Percentiles rank a stretch among this genome's conserved stretches.
phyloP scores from a whole-genome alignment of 2,113 vertebrate species.

The Pseudorasbora parva region DNA sequence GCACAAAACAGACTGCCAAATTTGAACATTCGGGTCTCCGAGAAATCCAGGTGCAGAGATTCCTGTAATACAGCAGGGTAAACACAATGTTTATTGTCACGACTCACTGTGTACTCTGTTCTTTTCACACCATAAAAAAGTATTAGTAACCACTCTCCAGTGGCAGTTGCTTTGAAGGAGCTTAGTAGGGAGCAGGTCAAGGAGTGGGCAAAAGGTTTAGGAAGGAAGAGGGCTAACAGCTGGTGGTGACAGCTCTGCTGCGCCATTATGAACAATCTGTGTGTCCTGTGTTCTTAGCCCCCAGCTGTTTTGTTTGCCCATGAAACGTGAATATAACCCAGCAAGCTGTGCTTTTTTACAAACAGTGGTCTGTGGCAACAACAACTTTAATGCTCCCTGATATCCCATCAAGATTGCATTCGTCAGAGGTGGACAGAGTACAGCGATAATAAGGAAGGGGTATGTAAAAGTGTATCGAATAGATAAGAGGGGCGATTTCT shows the following conservation, averaged over 20 bases:
- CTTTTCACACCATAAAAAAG: conserved; percentile 1
- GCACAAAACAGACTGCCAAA: neutral
- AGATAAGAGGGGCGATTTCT: conserved; percentile 3
- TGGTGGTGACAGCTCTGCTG: conserved; percentile 38
- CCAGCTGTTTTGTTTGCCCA: neutral
- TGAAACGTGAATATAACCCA: neutral
- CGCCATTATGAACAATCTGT: conserved; percentile 10
- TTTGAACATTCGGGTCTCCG: neutral
- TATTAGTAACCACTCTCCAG: neutral
- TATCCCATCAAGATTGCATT: conserved; percentile 7
- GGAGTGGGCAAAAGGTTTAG: conserved; percentile 17
- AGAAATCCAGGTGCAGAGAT: conserved; percentile 14
- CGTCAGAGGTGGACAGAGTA: neutral
- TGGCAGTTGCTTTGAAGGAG: conserved; percentile 3
- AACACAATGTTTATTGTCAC: conserved; percentile 17
- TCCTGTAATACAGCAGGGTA: neutral
- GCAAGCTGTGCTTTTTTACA: neutral
- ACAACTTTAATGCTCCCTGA: conserved; percentile 18
- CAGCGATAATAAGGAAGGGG: neutral
- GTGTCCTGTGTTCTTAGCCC: neutral
- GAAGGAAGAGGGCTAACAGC: conserved; percentile 13
- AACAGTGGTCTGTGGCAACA: neutral
- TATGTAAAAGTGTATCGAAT: conserved; percentile 5
- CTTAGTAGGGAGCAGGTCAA: conserved; percentile 21
- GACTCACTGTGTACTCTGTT: conserved; percentile 5